A percentile compares a stretch with the other conserved stretches of the same genome.
phyloP scores from a whole-genome alignment of 92 coral and sea anemone species.

The Phenganax marumi region DNA sequence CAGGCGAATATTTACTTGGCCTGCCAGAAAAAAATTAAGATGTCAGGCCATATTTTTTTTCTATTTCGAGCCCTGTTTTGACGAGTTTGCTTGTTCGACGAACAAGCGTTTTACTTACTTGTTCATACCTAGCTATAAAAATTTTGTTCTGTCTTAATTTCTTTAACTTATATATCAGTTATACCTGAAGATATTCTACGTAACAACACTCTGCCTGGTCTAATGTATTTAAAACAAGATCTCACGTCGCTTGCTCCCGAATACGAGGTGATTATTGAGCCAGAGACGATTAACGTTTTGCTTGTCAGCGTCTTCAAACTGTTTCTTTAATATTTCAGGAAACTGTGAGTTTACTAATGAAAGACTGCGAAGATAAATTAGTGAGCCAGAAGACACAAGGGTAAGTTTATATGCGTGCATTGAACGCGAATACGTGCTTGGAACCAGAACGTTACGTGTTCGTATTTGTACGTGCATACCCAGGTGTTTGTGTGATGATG shows the following conservation, averaged over 20 bases:
- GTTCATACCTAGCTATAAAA: neutral
- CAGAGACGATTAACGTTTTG: neutral
- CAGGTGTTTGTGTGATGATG: neutral
- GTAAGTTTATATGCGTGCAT: neutral
- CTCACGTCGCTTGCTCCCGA: conserved; percentile 80
- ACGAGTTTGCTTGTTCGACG: neutral
- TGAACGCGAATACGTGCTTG: neutral
- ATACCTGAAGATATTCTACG: conserved; percentile 76
- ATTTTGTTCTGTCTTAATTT: neutral
- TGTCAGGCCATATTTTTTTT: no score
- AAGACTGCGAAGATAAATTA: conserved; percentile 86
- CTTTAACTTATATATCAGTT: conserved; percentile 51
- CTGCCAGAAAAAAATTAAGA: no score
- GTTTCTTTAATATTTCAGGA: conserved; percentile 50
- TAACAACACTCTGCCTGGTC: conserved; percentile 87
- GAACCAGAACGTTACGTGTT: neutral
- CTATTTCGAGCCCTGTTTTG: no score
- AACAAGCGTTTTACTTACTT: neutral
- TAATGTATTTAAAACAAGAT: conserved; percentile 83
- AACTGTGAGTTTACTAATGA: conserved; percentile 73
- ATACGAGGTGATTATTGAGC: conserved; percentile 57
- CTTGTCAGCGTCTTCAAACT: neutral
- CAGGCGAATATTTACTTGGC: no score
- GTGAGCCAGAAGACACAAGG: conserved; percentile 57
- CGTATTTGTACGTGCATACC: neutral